Evolutionary conservation across 2,113 vertebrate species (phyloP).

Genomic region (Galemys pyrenaicus): DNA sequence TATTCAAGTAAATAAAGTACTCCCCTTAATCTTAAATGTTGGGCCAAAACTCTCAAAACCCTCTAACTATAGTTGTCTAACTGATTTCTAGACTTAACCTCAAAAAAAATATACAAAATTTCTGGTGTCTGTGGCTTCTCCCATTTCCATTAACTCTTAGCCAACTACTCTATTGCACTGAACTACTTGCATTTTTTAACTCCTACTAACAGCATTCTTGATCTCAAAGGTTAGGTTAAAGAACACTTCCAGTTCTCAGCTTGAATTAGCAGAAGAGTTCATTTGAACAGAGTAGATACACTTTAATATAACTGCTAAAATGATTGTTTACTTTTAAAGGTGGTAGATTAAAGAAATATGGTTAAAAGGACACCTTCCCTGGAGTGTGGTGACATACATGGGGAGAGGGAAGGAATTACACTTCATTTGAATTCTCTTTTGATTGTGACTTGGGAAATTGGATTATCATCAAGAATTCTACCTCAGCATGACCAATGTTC

Average conservation of each 20-base stretch:
- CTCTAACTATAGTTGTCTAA: constrained; percentile 33
- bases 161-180: not conserved
- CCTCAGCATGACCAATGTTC: constrained; percentile 18
- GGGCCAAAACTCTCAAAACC: not conserved
- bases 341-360: not conserved
- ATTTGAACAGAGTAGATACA: not conserved
- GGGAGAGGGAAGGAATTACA: not conserved
- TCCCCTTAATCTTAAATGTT: not conserved
- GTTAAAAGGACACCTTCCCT: not conserved
- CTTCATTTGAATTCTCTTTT: constrained; percentile 53
- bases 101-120: constrained; percentile 17
- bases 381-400: not conserved
- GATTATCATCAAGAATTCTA: not conserved
- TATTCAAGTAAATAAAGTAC: constrained; percentile 18
- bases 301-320: not conserved
- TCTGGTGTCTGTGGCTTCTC: not conserved
- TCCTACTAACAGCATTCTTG: not conserved
- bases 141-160: not conserved
- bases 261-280: not conserved
- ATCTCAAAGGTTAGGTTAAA: not conserved
- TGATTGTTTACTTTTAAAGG: constrained; percentile 26
- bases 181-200: not conserved
- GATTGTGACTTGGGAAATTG: constrained; percentile 43
- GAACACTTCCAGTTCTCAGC: not conserved
- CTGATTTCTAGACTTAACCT: constrained; percentile 25